Evolutionary conservation across 2,113 vertebrate genomes (phyloP), one percentile per base, ranked within the genome.

Genomic region (Mesoclemmys tuberculata): DNA sequence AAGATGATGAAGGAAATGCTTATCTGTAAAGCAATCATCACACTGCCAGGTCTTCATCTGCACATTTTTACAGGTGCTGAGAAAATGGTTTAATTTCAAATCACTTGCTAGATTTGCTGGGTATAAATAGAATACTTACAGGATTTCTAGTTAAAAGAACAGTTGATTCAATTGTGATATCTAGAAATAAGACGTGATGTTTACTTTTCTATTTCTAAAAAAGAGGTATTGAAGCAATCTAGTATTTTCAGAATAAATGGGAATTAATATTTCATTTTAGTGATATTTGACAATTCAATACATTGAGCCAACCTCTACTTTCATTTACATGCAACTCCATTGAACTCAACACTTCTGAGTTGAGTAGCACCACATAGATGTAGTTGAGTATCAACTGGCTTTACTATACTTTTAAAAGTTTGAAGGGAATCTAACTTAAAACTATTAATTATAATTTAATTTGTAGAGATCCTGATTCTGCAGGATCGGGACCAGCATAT

Each of bases 11-110:
- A 99, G 98, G 98, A 99, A 99, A 98, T 96, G 95, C 98, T 98
- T 98, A 98, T 99, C 99, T 99, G 98, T 99, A 99, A 99, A 99
- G 98, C 98, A 98, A 98, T 99, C 99, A 99, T 99, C 98, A 97
- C 97, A 97, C 98, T 98, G 98, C 98, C 99, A 98, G 97, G 97
- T 98, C 98, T 98, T 99, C 99, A 98, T 98, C 98, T 98, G 96
- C 98, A 98, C 98, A 31, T 98, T 98, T 98, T 98, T 97, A 98
- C 99, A 99, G 95, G 81, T 98, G 98, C 98, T 98, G 97, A 94
- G 54, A 96, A 98, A 98, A 97, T 90, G 83, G 95, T 97, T 98
- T 98, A 89, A 98, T 98, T 98, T 97, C 95, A 97, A 97, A 95
- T 90, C 10, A 74, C 95, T 98, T 97, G 55, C 87, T 95, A 93